Percentiles rank a stretch among this genome's conserved stretches.
Evolutionary conservation across 1,140 invertebrate species (phyloP).

Genomic region (Euschistus heros): DNA sequence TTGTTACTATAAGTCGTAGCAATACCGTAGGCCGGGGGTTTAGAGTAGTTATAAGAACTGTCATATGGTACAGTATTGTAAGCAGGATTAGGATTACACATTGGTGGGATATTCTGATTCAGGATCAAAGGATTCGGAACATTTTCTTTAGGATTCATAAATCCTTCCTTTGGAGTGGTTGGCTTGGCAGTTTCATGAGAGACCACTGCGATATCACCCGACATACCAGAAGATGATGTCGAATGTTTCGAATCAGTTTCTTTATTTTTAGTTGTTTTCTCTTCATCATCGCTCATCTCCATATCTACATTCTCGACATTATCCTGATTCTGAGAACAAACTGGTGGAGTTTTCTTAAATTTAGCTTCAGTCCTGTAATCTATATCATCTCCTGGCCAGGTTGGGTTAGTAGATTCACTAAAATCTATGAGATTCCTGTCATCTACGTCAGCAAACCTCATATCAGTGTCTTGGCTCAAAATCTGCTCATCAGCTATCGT

Average conservation of each 20-base stretch:
- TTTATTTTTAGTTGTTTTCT: conserved; percentile 21
- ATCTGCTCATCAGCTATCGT: conserved; percentile 39
- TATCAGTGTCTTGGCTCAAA: conserved; percentile 25
- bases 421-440: conserved; percentile 73
- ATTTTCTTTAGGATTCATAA: neutral
- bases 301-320: conserved; percentile 57
- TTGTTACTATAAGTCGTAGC: neutral
- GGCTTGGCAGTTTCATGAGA: neutral
- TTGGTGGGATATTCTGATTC: neutral
- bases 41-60: neutral
- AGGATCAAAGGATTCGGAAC: neutral
- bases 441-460: conserved; percentile 49
- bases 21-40: no score
- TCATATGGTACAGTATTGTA: neutral
- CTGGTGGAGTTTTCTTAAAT: neutral
- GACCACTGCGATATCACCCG: neutral
- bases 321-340: conserved; percentile 33
- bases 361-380: conserved; percentile 3
- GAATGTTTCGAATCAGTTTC: neutral
- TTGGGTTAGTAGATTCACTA: conserved; percentile 51
- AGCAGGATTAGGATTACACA: neutral
- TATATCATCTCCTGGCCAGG: neutral
- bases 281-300: conserved; percentile 61
- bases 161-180: neutral
- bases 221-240: no score